Base-by-base conservation (phyloP, 1,140 invertebrate species). In the Ostrea edulis region DNA sequence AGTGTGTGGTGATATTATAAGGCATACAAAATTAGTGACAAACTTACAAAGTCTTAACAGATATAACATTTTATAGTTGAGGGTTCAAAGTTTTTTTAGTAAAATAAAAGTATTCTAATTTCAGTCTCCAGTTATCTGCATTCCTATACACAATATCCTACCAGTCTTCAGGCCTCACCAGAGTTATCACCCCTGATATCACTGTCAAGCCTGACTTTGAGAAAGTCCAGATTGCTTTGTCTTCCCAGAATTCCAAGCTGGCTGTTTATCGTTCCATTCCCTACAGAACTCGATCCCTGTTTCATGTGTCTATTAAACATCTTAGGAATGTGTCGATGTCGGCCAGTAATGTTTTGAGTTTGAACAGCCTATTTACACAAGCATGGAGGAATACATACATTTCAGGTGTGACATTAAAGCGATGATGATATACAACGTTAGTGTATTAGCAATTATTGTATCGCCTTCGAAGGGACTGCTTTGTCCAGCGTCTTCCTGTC, bases 151-250 rank as follows among this genome's bases (percentile, higher is more conserved):
- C 35, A 44, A 82, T 65, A 7, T 22, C 68, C 25, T 35, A 77
- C 29, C 68, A 77, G 68, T 77, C 68, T 77, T 25, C 11, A n/a
- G 35, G 20, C 12, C 53, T 52, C 35, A 54, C 35, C 22, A 65
- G 55, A 20, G 25, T 35, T 82, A 25, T 87, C 2, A 83, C 86
- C 35, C 54, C 86, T 82, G 81, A 87, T 22, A 87, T 87, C 29
- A 82, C 81, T 25, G 8, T 82, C n/a, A 17, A 82, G 52, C 86
- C 86, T 17, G 77, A 82, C 12, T 52, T 7, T 29, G n/a, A 83
- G 35, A n/a, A 35, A 14, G n/a, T 87, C 14, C 44, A 53, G 29
- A 65, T 11, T 51, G 86, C 81, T 14, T n/a, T 83, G 22, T 44
- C 22, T 8, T 62, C 55, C 44, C 53, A n/a, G 17, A 87, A 35